Evolutionary conservation across 1,140 invertebrate genomes (phyloP).

Genomic region (Lasioglossum albipes): DNA sequence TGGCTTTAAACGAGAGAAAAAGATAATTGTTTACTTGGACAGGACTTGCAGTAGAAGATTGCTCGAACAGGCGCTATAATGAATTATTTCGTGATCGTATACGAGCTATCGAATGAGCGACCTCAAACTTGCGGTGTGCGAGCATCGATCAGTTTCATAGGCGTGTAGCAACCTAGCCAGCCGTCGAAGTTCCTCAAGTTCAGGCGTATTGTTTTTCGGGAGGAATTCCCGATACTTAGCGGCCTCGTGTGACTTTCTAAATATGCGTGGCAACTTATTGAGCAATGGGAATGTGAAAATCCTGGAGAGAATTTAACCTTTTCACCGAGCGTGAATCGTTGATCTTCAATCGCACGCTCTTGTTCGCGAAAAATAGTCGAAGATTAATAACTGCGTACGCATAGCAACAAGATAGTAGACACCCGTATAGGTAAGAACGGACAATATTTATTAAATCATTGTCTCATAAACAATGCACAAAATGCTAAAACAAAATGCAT

Average conservation of each 20-base stretch:
- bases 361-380: background rate
- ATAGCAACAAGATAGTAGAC: too few species aligned
- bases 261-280: background rate
- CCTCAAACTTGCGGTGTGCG: background rate
- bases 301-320: constrained; percentile 27
- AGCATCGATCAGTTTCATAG: background rate
- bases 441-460: too few species aligned
- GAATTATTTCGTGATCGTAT: too few species aligned
- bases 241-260: background rate
- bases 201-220: background rate
- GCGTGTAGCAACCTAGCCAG: background rate
- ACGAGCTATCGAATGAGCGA: background rate
- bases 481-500: too few species aligned
- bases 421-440: too few species aligned
- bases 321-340: background rate
- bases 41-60: too few species aligned
- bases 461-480: too few species aligned
- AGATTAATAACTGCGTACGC: constrained; percentile 8
- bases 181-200: background rate
- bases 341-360: background rate
- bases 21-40: too few species aligned
- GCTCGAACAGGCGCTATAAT: too few species aligned
- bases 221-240: background rate
- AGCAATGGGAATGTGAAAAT: constrained; percentile 31
- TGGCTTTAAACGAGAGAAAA: too few species aligned